A percentile compares a stretch with the other conserved stretches of the same genome.
These are phyloP conservation scores for Platycheirus albimanus DNA, from an alignment of 2,888 invertebrate species.

Conservation along the genomic window DNA sequence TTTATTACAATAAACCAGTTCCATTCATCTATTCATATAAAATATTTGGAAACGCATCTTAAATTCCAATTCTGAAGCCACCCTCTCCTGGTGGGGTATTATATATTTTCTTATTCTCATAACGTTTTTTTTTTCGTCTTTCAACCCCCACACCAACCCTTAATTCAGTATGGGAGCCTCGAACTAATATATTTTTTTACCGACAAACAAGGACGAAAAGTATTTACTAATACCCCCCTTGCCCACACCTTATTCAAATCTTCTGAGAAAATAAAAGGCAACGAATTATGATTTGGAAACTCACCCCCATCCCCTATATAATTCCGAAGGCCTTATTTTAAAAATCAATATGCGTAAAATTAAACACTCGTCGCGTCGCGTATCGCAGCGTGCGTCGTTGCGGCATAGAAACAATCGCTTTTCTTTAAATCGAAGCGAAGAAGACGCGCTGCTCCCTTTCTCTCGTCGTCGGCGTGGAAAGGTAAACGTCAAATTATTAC, in stretches of 20 bases:
- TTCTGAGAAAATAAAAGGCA: slow-evolving; percentile 41
- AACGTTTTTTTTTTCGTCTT: no score
- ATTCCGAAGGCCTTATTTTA: slow-evolving; percentile 21
- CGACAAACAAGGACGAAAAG: slow-evolving; percentile 17
- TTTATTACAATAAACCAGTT: slow-evolving; percentile 67
- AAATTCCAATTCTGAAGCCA: slow-evolving; percentile 61
- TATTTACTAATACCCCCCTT: slow-evolving; percentile 34
- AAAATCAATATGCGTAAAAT: slow-evolving; percentile 74
- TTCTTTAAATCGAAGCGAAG: slow-evolving; percentile 50
- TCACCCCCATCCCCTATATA: neutral
- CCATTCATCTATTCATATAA: slow-evolving; percentile 56
- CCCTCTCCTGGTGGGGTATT: slow-evolving; percentile 21
- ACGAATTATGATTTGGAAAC: slow-evolving; percentile 58
- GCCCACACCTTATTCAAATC: slow-evolving; percentile 39
- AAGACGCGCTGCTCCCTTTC: slow-evolving; percentile 5
- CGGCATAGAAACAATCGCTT: slow-evolving; percentile 17
- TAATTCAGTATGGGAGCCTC: neutral
- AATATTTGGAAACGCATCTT: slow-evolving; percentile 57
- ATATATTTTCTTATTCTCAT: slow-evolving; percentile 54
- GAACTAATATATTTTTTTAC: slow-evolving; percentile 36
- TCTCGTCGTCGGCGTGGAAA: no score
- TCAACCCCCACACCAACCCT: neutral
- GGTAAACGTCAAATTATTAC: slow-evolving; percentile 36
- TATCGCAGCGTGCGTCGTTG: no score
- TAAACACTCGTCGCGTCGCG: slow-evolving; percentile 64